phyloP scores from a whole-genome alignment of 2,113 vertebrate species.

The Aviceda subcristata region DNA sequence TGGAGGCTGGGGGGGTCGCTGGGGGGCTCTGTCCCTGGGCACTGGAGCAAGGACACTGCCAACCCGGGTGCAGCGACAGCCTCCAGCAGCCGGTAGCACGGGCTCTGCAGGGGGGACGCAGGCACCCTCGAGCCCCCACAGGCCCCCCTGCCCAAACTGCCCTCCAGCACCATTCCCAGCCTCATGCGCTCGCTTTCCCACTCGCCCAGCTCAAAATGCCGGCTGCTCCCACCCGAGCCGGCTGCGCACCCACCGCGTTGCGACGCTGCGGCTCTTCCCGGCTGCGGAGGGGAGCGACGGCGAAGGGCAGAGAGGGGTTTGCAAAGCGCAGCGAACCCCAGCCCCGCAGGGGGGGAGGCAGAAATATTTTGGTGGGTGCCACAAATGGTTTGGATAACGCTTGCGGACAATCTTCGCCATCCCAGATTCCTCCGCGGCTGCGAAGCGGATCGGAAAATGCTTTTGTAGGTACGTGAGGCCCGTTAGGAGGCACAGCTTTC shows the following conservation, averaged over 20 bases:
- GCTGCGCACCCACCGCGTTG: fast-evolving
- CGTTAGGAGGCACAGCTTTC: neutral
- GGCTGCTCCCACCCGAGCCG: neutral
- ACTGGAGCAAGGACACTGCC: neutral
- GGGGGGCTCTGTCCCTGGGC: neutral
- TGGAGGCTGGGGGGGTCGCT: neutral
- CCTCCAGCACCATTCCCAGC: neutral
- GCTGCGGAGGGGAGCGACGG: fast-evolving
- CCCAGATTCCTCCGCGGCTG: neutral
- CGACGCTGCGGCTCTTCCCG: fast-evolving
- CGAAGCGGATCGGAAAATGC: neutral
- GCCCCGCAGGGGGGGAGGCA: neutral
- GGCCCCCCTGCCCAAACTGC: fast-evolving
- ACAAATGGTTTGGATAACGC: neutral
- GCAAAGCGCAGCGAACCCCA: neutral
- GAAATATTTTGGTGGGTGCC: neutral
- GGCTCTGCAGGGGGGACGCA: neutral
- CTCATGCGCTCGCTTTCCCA: fast-evolving
- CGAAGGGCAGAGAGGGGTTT: neutral
- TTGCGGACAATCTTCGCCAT: neutral
- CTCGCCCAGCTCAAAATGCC: neutral
- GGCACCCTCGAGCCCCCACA: fast-evolving
- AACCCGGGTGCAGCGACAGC: neutral
- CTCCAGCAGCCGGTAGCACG: neutral
- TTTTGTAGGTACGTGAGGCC: fast-evolving